A percentile compares a stretch with the other conserved stretches of the same genome.
phyloP scores from a whole-genome alignment of 2,113 vertebrate genomes.

The Triplophysa siluroides region DNA sequence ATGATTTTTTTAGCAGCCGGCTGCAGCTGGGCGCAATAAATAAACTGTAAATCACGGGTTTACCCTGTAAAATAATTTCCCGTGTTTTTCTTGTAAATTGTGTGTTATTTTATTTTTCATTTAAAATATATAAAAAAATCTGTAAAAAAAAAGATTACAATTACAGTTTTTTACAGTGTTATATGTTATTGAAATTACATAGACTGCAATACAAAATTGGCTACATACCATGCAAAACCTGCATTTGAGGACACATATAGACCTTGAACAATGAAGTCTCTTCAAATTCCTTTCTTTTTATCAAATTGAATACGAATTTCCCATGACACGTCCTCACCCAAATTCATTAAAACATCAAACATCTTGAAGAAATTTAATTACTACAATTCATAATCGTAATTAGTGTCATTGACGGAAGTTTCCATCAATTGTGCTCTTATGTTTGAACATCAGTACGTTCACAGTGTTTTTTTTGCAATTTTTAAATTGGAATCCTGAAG shows the following conservation, averaged over 20 bases:
- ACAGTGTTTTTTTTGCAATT: slow-evolving; percentile 18
- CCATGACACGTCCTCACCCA: slow-evolving; percentile 1
- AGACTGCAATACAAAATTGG: too few species aligned
- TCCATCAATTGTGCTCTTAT: slow-evolving; percentile 31
- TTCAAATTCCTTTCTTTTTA: slow-evolving; percentile 9
- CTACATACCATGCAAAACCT: background rate
- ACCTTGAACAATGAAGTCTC: background rate
- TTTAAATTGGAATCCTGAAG: slow-evolving; percentile 45
- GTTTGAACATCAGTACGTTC: slow-evolving; percentile 24
- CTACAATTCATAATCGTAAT: slow-evolving; percentile 47
- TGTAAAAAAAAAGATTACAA: too few species aligned
- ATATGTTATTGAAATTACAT: too few species aligned
- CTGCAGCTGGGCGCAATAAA: too few species aligned
- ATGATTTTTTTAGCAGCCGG: background rate
- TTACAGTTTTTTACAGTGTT: too few species aligned
- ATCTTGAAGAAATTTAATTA: slow-evolving; percentile 35
- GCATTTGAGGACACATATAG: background rate
- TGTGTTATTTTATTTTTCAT: too few species aligned
- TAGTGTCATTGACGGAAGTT: slow-evolving; percentile 32
- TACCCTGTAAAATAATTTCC: too few species aligned
- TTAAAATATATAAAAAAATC: too few species aligned
- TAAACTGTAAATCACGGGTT: too few species aligned
- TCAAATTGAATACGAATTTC: slow-evolving; percentile 30
- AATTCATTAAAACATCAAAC: slow-evolving; percentile 53
- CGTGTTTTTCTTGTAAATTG: too few species aligned